Evolutionary conservation across 1,140 invertebrate species (phyloP).

Genomic region (Drosophila tristis): DNA sequence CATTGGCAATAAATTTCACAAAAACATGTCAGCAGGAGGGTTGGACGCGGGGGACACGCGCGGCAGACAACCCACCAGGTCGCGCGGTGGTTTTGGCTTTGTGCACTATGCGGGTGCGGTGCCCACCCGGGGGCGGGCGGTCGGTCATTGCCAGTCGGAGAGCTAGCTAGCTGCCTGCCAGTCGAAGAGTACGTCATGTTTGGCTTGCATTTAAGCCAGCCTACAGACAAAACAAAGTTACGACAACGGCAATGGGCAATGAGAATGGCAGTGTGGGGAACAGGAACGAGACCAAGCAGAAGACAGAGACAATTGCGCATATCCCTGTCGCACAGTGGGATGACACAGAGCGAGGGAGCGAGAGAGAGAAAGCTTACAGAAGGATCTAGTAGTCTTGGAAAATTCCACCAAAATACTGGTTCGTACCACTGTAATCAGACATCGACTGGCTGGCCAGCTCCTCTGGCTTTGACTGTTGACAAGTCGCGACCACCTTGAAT

Average conservation of each 20-base stretch:
- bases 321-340: too few relatives aligned
- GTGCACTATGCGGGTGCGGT: constrained; percentile 66
- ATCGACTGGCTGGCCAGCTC: constrained; percentile 13
- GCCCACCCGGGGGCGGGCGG: not conserved
- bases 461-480: constrained; percentile 43
- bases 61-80: constrained; percentile 36
- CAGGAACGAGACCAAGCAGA: too few relatives aligned
- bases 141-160: constrained; percentile 9
- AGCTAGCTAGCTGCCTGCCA: constrained; percentile 32
- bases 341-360: too few relatives aligned
- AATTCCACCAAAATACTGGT: too few relatives aligned
- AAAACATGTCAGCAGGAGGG: constrained; percentile 69
- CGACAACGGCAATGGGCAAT: constrained; percentile 2
- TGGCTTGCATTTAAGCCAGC: constrained; percentile 58
- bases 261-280: too few relatives aligned
- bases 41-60: constrained; percentile 2
- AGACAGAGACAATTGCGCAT: too few relatives aligned
- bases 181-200: constrained; percentile 69
- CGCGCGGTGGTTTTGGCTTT: constrained; percentile 31
- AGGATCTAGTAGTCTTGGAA: too few relatives aligned
- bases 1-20: constrained; percentile 81
- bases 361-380: too few relatives aligned
- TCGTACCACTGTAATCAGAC: constrained; percentile 42
- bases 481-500: constrained; percentile 70
- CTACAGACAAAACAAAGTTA: constrained; percentile 47